Evolutionary conservation across 2,797 vertebrate species (phyloP), one percentile per base, ranked within the genome.

Genomic region (Esox masquinongy): DNA sequence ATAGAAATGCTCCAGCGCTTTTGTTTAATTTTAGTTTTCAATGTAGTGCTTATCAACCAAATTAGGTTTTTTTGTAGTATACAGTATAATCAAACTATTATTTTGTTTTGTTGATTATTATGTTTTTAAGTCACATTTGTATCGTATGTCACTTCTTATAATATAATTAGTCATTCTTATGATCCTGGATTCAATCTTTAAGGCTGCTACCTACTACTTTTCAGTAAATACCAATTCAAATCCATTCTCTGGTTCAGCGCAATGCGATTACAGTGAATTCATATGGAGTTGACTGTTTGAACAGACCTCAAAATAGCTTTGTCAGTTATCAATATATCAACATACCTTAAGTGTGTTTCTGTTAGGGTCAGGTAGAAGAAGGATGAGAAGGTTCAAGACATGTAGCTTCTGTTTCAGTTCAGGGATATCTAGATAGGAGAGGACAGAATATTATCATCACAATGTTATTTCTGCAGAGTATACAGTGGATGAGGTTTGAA

Each of bases 341-440:
- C 66, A 8, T 89, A 98, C 96, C 96, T 98, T 98, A 19, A 98
- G 87, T 43, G 96, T 95, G 85, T 92, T 96, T 80, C 97, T 95
- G 90, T 96, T 97, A 75, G 95, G 92, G 77, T 98, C 97, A 0
- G 96, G 97, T 63, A 97, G 95, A 80, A 96, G 92, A 73, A 98
- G 85, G 78, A 96, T 89, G 17, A 97, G 95, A 69, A 97, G 93
- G 80, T 97, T 97, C 26, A 97, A 91, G 80, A 96, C 94, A 84
- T 97, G 96, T 26, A 98, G 89, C 82, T 95, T 96, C 90, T 96
- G 96, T 71, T 94, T 97, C 79, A 95, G 89, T 70, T 97, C 94
- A 36, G 92, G 92, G 82, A 97, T 96, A 83, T 95, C 96, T 98
- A 76, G 4, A 75, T 53, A 29, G 56, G 22, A 61, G 56, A 61